Conservation (phyloP, 2,888 invertebrate genomes). For the Ceraclea dissimilis region DNA sequence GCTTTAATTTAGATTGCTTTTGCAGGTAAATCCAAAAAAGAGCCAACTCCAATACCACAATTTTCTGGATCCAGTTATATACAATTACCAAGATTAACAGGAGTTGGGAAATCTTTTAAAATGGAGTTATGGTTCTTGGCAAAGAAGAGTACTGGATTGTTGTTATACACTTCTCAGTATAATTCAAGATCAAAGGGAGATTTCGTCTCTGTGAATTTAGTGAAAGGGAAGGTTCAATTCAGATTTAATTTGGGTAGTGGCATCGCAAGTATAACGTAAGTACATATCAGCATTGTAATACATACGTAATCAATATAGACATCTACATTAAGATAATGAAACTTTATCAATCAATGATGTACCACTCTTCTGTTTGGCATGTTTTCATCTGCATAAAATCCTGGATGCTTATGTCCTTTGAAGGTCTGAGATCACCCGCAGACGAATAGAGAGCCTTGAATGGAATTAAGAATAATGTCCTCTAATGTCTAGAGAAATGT, state of each 20-base stretch:
- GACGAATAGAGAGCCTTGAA: too few species aligned
- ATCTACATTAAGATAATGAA: too few species aligned
- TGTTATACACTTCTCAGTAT: slow-evolving; percentile 79
- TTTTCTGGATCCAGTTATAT: slow-evolving; percentile 73
- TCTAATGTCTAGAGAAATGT: too few species aligned
- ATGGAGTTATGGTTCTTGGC: slow-evolving; percentile 82
- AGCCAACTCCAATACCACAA: slow-evolving; percentile 53
- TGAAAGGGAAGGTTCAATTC: slow-evolving; percentile 75
- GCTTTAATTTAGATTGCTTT: neutral
- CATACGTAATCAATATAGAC: neutral
- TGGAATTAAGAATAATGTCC: too few species aligned
- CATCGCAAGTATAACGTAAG: slow-evolving; percentile 60
- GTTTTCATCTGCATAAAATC: too few species aligned
- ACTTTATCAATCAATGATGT: too few species aligned
- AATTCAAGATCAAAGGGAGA: slow-evolving; percentile 72
- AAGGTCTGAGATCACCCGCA: too few species aligned
- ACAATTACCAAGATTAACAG: slow-evolving; percentile 65
- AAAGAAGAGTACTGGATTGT: slow-evolving; percentile 65
- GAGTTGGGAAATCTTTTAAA: slow-evolving; percentile 64
- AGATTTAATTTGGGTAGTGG: slow-evolving; percentile 88
- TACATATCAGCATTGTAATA: slow-evolving; percentile 14
- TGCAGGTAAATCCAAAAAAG: slow-evolving; percentile 15
- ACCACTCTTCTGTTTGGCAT: too few species aligned
- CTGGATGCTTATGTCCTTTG: too few species aligned
- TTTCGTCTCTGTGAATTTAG: slow-evolving; percentile 76